Percentiles rank a stretch among this genome's conserved stretches.
Conservation (phyloP, 2,797 vertebrate species). For the Spinus pinus region DNA sequence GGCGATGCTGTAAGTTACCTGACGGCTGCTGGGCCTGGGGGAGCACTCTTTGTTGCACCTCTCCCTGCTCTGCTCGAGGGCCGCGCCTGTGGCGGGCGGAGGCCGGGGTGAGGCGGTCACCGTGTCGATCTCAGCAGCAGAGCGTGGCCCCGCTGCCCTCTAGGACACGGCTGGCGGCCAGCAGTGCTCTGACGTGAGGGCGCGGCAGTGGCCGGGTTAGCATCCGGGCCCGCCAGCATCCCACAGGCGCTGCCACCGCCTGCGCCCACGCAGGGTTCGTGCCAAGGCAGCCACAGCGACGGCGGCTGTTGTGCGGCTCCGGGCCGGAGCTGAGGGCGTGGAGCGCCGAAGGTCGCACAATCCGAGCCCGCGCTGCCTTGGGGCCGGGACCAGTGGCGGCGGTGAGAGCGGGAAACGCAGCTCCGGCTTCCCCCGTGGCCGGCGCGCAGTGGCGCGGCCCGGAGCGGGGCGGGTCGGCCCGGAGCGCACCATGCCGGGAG, state of each 20-base stretch:
- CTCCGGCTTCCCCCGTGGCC: background rate
- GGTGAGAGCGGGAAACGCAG: background rate
- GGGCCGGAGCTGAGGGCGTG: background rate
- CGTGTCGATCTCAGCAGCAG: background rate
- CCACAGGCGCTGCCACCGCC: background rate
- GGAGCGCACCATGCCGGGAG: background rate
- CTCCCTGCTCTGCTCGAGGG: too few species aligned
- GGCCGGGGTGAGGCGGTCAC: background rate
- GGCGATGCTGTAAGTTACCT: background rate
- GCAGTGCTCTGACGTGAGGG: background rate
- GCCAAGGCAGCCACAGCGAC: rapidly evolving
- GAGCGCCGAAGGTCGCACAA: too few species aligned
- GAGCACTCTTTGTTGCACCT: too few species aligned
- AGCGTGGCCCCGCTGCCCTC: background rate
- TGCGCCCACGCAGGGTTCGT: too few species aligned
- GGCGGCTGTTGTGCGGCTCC: background rate
- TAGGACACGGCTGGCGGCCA: too few species aligned
- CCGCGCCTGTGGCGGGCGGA: background rate
- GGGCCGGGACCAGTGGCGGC: too few species aligned
- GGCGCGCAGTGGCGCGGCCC: background rate
- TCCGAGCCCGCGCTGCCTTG: too few species aligned
- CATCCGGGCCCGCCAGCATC: too few species aligned
- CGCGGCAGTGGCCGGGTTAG: background rate
- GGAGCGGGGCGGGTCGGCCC: background rate
- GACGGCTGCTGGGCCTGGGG: background rate